Evolutionary conservation across 2,113 vertebrate genomes (phyloP).

Genomic region (Fulica atra): DNA sequence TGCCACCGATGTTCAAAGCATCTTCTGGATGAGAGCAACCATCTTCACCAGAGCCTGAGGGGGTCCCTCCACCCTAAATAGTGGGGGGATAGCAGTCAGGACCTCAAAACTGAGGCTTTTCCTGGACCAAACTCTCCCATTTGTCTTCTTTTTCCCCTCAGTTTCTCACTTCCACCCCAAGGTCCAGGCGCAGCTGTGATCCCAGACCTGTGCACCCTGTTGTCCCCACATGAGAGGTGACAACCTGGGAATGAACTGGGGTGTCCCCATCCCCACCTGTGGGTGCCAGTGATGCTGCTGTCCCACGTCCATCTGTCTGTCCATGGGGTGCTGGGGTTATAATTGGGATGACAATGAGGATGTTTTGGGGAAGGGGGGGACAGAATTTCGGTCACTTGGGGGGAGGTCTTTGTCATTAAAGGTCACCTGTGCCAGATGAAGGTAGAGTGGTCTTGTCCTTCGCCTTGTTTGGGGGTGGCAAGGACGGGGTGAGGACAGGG

Average conservation of each 20-base stretch:
- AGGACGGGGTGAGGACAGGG: neutral
- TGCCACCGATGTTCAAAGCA: rapidly evolving
- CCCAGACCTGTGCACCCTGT: too few relatives aligned
- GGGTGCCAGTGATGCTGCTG: neutral
- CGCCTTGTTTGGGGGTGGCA: neutral
- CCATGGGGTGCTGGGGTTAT: neutral
- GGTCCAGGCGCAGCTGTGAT: neutral
- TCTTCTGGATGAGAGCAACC: neutral
- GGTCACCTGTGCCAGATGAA: slow-evolving; percentile 76
- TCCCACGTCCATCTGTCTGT: too few relatives aligned
- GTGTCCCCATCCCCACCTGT: neutral
- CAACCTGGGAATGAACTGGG: neutral
- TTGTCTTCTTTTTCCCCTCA: rapidly evolving
- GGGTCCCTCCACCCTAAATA: neutral
- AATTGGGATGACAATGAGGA: neutral
- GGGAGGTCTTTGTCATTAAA: slow-evolving; percentile 86
- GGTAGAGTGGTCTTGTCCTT: neutral
- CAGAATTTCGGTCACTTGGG: slow-evolving; percentile 78
- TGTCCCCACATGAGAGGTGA: neutral
- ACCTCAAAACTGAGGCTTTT: neutral
- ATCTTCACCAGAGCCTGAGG: neutral
- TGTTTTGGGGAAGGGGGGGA: neutral
- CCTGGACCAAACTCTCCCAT: too few relatives aligned
- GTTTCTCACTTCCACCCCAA: neutral
- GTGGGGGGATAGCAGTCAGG: rapidly evolving